Evolutionary conservation across 2,113 vertebrate genomes (phyloP), one percentile per base, ranked within the genome.

Genomic region (Ptyas mucosa): DNA sequence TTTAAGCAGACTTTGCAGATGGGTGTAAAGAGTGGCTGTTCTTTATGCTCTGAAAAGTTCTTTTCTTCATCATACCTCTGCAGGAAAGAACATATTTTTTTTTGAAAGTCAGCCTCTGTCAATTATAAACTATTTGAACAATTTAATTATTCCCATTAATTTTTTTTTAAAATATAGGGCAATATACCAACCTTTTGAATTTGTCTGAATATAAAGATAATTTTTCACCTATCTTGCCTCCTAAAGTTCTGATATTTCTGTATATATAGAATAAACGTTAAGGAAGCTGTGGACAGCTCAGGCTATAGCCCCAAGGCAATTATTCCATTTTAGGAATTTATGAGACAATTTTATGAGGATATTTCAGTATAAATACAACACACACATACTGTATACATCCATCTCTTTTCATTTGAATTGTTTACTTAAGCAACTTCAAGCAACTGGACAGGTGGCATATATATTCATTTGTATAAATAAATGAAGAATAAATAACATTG

Each of bases 51-150:
- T 39, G 12, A 21, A 21, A 6, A 12, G 43, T 87, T 21, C 34
- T 88, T 91, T 91, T 29, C 87, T 94, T 29, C n/a, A 94, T 89
- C 85, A 89, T 2, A 52, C 15, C 7, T 1, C 51, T 18, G 12
- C 91, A 3, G 11, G 90, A 55, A 87, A 15, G 54, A n/a, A 57
- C 3, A 85, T 14, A 93, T 95, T 51, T 87, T 89, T 91, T 81
- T 49, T n/a, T 12, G 34, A 85, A 92, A 90, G 92, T 55, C 90
- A 1, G 92, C 94, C 14, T 54, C 12, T 43, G 7, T 87, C 29
- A 39, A 58, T 93, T 64, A 55, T 55, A 90, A 57, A 92, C 92
- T 20, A 89, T 39, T 46, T 55, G 54, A 89, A 90, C 86, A 3
- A 5, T 20, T 81, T 29, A 39, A 93, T 93, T 94, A 43, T 57